Evolutionary conservation across 1,140 invertebrate species (phyloP).

Genomic region (Gryllus bimaculatus): DNA sequence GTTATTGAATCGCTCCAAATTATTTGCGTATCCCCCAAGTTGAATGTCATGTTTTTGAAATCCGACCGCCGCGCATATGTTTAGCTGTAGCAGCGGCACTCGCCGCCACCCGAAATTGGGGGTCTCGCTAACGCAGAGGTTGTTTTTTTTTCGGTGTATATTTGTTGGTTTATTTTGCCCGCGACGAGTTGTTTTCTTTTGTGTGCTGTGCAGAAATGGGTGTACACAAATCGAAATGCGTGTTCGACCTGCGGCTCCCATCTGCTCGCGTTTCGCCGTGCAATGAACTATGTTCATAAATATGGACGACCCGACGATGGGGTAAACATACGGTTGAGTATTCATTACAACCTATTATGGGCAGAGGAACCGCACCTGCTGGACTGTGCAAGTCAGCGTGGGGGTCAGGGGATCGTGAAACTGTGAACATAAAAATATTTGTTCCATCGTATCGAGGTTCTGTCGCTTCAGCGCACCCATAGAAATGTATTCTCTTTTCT

Average conservation of each 20-base stretch:
- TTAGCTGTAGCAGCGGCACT: not conserved
- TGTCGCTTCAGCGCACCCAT: not conserved
- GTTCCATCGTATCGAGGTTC: not conserved
- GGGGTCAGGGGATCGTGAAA: not conserved
- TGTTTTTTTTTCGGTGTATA: not conserved
- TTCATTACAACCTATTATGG: not conserved
- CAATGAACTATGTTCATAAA: not conserved
- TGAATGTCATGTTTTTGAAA: slow-evolving; percentile 5
- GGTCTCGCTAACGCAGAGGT: no score
- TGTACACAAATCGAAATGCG: not conserved
- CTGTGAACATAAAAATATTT: not conserved
- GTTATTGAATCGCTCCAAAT: not conserved
- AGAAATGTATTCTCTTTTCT: not conserved
- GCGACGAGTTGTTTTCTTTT: not conserved
- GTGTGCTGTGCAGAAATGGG: not conserved
- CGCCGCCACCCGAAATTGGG: not conserved
- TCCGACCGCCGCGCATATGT: not conserved
- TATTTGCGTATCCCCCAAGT: not conserved
- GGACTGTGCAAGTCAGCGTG: not conserved
- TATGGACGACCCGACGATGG: not conserved
- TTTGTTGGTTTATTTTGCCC: not conserved
- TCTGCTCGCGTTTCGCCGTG: not conserved
- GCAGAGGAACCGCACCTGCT: not conserved
- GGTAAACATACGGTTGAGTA: not conserved
- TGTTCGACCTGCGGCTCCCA: not conserved